These are phyloP conservation scores for Egretta garzetta DNA, from an alignment of 2,113 vertebrate genomes.

Conservation along the genomic window DNA sequence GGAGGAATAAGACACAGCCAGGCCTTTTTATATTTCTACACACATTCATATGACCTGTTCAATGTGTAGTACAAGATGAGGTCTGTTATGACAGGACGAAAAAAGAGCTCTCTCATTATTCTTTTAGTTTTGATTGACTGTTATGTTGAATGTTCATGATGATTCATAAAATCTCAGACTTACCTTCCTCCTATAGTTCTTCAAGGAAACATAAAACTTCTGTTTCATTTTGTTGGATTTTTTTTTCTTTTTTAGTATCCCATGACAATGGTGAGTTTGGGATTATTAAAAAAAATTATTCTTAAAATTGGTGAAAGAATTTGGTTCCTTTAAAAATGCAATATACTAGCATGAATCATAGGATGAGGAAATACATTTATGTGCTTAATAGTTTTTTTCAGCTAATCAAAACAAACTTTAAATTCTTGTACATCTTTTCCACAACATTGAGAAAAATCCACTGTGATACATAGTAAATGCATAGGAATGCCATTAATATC, in stretches of 20 bases:
- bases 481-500: neutral
- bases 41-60: accelerated
- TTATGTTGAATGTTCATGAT: neutral
- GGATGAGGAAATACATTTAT: neutral
- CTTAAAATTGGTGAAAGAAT: neutral
- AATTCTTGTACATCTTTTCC: neutral
- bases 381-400: neutral
- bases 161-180: neutral
- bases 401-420: neutral
- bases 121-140: neutral
- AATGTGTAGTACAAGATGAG: neutral
- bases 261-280: neutral
- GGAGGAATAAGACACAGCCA: neutral
- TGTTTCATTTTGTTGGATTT: neutral
- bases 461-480: neutral
- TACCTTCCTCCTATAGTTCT: neutral
- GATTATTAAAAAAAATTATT: neutral
- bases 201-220: neutral
- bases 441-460: neutral
- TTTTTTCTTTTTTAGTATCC: neutral
- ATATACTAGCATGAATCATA: neutral
- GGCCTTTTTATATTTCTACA: neutral
- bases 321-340: neutral
- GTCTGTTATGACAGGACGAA: neutral
- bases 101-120: neutral